Conservation (phyloP, 2,888 invertebrate species). For the Chironomus tentans region DNA sequence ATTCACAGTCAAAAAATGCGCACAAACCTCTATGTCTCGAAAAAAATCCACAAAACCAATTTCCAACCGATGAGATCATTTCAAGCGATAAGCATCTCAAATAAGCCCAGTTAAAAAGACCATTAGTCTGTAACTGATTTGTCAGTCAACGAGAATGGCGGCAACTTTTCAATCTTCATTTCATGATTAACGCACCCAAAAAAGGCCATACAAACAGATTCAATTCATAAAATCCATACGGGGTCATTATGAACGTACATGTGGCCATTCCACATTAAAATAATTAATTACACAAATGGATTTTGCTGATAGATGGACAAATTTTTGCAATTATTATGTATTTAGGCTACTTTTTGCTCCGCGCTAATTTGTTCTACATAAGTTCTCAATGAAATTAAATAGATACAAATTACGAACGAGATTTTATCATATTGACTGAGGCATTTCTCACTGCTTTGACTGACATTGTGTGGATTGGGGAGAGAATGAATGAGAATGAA, state of each 20-base stretch:
- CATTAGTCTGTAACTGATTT: slow-evolving; percentile 1
- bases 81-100: background rate
- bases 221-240: background rate
- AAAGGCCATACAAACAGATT: background rate
- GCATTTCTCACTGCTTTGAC: background rate
- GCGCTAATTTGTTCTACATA: too few relatives aligned
- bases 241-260: background rate
- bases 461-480: background rate
- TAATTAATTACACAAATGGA: background rate
- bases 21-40: too few relatives aligned
- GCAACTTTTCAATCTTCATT: background rate
- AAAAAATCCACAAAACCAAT: too few relatives aligned
- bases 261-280: background rate
- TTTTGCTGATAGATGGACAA: too few relatives aligned
- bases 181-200: background rate
- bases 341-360: too few relatives aligned
- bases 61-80: too few relatives aligned
- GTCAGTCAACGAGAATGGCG: slow-evolving; percentile 3
- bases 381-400: too few relatives aligned
- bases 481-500: too few relatives aligned
- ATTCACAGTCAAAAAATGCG: too few relatives aligned
- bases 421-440: too few relatives aligned
- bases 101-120: background rate
- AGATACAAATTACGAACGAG: too few relatives aligned
- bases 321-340: too few relatives aligned